These are phyloP conservation scores for Tachuris rubrigastra DNA, from an alignment of 2,113 vertebrate species.

Conservation along the genomic window DNA sequence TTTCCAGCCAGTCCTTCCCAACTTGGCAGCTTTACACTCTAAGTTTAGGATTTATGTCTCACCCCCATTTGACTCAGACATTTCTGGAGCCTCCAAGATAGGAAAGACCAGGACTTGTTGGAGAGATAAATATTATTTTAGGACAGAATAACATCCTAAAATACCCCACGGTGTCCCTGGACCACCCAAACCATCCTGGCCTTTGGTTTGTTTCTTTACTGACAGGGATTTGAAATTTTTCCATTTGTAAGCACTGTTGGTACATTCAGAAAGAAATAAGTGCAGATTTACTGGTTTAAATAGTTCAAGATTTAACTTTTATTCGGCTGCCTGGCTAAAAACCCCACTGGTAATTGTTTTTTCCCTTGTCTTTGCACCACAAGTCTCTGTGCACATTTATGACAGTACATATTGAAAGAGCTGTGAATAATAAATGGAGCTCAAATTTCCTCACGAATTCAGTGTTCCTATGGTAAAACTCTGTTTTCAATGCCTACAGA, in stretches of 20 bases:
- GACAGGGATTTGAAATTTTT: neutral
- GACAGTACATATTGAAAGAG: neutral
- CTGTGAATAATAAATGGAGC: neutral
- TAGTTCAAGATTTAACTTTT: neutral
- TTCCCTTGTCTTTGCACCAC: no score
- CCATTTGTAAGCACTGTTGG: neutral
- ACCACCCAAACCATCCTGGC: neutral
- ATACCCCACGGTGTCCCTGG: fast-evolving
- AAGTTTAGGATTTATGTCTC: neutral
- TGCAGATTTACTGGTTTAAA: neutral
- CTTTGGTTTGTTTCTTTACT: neutral
- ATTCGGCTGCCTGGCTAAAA: neutral
- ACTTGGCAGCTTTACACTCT: neutral
- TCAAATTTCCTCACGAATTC: neutral
- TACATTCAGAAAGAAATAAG: neutral
- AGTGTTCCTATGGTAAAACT: neutral
- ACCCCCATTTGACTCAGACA: neutral
- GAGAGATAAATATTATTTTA: neutral
- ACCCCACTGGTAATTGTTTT: neutral
- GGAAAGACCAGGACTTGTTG: neutral
- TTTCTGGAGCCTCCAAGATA: neutral
- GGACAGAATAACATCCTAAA: neutral
- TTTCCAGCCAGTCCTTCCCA: neutral
- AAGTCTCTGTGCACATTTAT: neutral
- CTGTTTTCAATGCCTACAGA: neutral